Evolutionary conservation across 2,113 vertebrate species (phyloP).

Genomic region (Pandion haliaetus): DNA sequence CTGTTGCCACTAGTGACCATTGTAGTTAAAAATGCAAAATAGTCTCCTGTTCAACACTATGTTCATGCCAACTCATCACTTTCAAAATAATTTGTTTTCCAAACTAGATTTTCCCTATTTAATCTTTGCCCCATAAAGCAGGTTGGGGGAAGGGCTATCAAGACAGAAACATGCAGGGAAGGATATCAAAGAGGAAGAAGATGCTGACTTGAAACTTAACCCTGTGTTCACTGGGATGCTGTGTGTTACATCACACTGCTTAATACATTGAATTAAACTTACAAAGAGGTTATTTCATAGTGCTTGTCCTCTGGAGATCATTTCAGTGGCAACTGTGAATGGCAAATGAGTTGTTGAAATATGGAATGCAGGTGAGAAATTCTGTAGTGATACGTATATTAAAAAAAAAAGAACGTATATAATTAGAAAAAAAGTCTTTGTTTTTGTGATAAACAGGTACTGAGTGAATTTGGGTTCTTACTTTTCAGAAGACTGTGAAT

Average conservation of each 20-base stretch:
- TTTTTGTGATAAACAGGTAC: background rate
- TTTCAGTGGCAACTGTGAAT: background rate
- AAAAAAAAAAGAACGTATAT: fast-evolving
- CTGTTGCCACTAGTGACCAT: background rate
- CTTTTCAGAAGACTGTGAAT: background rate
- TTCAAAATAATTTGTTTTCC: background rate
- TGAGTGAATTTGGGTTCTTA: background rate
- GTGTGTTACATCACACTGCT: background rate
- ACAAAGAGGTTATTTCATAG: background rate
- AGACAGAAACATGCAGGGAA: background rate
- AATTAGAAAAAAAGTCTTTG: background rate
- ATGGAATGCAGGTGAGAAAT: background rate
- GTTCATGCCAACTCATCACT: constrained; percentile 16
- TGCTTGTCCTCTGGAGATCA: background rate
- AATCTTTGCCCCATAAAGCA: background rate
- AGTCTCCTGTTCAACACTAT: background rate
- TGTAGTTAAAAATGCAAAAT: constrained; percentile 24
- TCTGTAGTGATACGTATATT: background rate
- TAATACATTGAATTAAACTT: background rate
- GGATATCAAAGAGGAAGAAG: background rate
- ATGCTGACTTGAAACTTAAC: constrained; percentile 51
- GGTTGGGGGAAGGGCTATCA: background rate
- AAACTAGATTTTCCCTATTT: background rate
- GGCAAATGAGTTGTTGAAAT: background rate
- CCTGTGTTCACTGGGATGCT: background rate